Percentiles rank a stretch among this genome's conserved stretches.
These are phyloP conservation scores for Hydrophis major DNA, from an alignment of 2,797 vertebrate genomes.

Conservation along the genomic window DNA sequence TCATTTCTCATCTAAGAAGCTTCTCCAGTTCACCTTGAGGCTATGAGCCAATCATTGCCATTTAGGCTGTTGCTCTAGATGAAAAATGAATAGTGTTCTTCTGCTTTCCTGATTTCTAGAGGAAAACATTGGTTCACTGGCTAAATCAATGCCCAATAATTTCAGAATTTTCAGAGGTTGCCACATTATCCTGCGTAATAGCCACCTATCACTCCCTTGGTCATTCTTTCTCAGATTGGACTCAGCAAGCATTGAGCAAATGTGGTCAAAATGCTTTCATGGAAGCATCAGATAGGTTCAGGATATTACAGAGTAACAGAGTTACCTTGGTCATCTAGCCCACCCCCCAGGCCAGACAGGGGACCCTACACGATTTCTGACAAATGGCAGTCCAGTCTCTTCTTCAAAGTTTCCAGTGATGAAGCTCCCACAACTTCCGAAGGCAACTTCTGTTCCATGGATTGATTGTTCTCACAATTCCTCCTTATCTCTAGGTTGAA, in stretches of 20 bases:
- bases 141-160: slow-evolving; percentile 67
- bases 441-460: too few relatives aligned
- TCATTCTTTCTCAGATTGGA: slow-evolving; percentile 72
- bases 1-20: too few relatives aligned
- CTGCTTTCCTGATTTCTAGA: slow-evolving; percentile 63
- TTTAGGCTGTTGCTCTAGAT: slow-evolving; percentile 67
- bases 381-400: too few relatives aligned
- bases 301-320: not conserved
- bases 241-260: slow-evolving; percentile 73
- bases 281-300: slow-evolving; percentile 73
- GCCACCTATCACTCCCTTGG: slow-evolving; percentile 71
- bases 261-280: slow-evolving; percentile 73
- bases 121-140: slow-evolving; percentile 59
- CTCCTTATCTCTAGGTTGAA: too few relatives aligned
- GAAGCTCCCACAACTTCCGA: too few relatives aligned
- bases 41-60: slow-evolving; percentile 71
- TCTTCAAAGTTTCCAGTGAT: too few relatives aligned
- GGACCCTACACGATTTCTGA: too few relatives aligned
- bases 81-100: slow-evolving; percentile 70
- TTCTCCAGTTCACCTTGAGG: slow-evolving; percentile 36
- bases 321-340: too few relatives aligned
- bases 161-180: slow-evolving; percentile 66
- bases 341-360: too few relatives aligned
- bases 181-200: slow-evolving; percentile 75
- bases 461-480: too few relatives aligned